phyloP scores from a whole-genome alignment of 2,888 invertebrate genomes.

The Ditula angustiorana region DNA sequence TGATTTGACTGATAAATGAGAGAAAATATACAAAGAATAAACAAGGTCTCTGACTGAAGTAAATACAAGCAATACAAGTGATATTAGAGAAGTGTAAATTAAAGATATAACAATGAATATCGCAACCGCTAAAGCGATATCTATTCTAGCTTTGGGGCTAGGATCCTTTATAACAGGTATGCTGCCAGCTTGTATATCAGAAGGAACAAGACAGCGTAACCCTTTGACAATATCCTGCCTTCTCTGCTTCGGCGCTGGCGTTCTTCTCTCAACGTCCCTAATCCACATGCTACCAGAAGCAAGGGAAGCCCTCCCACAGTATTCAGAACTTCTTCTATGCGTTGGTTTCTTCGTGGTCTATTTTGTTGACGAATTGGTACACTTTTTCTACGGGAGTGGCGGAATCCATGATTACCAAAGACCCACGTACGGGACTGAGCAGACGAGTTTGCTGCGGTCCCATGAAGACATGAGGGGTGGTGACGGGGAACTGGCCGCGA shows the following conservation, averaged over 20 bases:
- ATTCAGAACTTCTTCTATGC: constrained; percentile 88
- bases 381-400: constrained; percentile 84
- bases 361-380: constrained; percentile 89
- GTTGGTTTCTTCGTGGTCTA: constrained; percentile 90
- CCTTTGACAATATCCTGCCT: constrained; percentile 88
- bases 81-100: background rate
- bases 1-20: background rate
- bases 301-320: constrained; percentile 83
- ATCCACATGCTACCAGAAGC: constrained; percentile 94
- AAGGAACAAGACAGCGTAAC: constrained; percentile 82
- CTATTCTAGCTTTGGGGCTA: constrained; percentile 88
- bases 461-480: constrained; percentile 42
- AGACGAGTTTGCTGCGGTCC: constrained; percentile 57
- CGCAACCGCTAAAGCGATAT: constrained; percentile 86
- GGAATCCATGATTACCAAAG: constrained; percentile 45
- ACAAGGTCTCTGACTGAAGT: background rate
- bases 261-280: constrained; percentile 90
- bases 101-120: constrained; percentile 71
- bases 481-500: constrained; percentile 61
- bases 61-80: background rate
- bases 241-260: constrained; percentile 93
- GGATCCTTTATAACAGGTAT: constrained; percentile 90
- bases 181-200: constrained; percentile 88
- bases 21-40: background rate
- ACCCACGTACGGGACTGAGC: constrained; percentile 60